phyloP scores from a whole-genome alignment of 1,140 invertebrate species.

The Drosophila watanabei region DNA sequence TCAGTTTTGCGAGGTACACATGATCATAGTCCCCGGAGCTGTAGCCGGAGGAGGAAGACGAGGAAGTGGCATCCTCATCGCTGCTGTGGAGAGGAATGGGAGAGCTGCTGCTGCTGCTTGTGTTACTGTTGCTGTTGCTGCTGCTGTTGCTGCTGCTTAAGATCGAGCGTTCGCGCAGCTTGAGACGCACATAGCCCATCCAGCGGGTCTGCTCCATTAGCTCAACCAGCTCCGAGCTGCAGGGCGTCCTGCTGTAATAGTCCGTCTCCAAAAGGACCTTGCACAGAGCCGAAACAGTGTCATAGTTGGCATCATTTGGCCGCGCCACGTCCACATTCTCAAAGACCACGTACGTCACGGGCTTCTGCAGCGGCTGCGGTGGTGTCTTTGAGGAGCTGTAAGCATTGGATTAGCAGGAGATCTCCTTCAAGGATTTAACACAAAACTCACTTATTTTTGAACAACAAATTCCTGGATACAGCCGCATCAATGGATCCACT shows the following conservation, averaged over 20 bases:
- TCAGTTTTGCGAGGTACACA: constrained; percentile 68
- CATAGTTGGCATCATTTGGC: constrained; percentile 86
- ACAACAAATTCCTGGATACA: constrained; percentile 82
- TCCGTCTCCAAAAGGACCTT: constrained; percentile 89
- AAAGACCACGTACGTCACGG: constrained; percentile 90
- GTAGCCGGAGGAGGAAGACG: constrained; percentile 64
- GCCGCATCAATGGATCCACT: constrained; percentile 89
- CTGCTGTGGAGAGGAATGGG: neutral
- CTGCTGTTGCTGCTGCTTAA: neutral
- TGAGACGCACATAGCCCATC: constrained; percentile 80
- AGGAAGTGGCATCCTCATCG: constrained; percentile 15
- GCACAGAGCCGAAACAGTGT: constrained; percentile 75
- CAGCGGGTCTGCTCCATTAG: constrained; percentile 71
- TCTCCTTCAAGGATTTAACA: neutral
- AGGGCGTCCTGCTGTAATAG: constrained; percentile 66
- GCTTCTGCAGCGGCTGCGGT: constrained; percentile 88
- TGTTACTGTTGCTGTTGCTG: neutral
- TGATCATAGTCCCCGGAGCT: constrained; percentile 77
- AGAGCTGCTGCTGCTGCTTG: neutral
- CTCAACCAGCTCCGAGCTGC: constrained; percentile 50
- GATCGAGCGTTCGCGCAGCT: constrained; percentile 54
- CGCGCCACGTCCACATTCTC: constrained; percentile 92
- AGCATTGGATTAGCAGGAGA: neutral
- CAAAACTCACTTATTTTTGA: constrained; percentile 57
- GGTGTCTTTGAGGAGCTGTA: constrained; percentile 76